Percentiles rank a stretch among this genome's conserved stretches.
These are phyloP conservation scores for Tinea trinotella DNA, from an alignment of 2,888 invertebrate species.

Conservation along the genomic window DNA sequence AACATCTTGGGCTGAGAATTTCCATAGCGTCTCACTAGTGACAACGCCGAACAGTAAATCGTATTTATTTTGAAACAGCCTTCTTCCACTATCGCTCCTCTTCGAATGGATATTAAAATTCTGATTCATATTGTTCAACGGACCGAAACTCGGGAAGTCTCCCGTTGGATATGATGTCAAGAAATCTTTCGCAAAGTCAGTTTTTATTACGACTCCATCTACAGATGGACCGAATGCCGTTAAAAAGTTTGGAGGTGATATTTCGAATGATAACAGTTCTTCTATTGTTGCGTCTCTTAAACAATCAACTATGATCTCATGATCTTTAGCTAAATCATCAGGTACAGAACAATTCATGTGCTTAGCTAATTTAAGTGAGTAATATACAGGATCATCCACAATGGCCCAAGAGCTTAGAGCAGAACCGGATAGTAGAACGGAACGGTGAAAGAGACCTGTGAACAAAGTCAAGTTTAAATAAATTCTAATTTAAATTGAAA, in stretches of 20 bases:
- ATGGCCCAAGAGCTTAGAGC: slow-evolving; percentile 92
- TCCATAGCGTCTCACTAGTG: slow-evolving; percentile 92
- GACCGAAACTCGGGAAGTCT: slow-evolving; percentile 75
- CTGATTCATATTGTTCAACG: slow-evolving; percentile 67
- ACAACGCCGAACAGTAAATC: slow-evolving; percentile 93
- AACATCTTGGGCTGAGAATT: slow-evolving; percentile 87
- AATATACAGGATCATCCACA: slow-evolving; percentile 88
- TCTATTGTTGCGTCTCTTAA: slow-evolving; percentile 82
- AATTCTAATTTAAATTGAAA: slow-evolving; percentile 18
- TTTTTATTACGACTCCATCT: slow-evolving; percentile 93
- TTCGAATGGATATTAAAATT: slow-evolving; percentile 71
- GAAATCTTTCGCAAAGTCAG: slow-evolving; percentile 86
- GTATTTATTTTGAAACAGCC: slow-evolving; percentile 77
- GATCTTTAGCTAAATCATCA: slow-evolving; percentile 84
- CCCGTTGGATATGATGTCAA: slow-evolving; percentile 79
- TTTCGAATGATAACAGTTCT: slow-evolving; percentile 81
- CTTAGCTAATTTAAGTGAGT: slow-evolving; percentile 84
- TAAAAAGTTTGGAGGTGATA: slow-evolving; percentile 85
- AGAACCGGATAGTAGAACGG: slow-evolving; percentile 89
- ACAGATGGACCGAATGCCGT: slow-evolving; percentile 94
- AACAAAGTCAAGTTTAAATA: no score
- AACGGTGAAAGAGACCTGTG: slow-evolving; percentile 88
- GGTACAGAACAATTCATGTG: slow-evolving; percentile 88
- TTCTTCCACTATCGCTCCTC: slow-evolving; percentile 74
- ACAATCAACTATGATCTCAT: slow-evolving; percentile 89